Base-by-base conservation (phyloP, 1,140 invertebrate species). In the Physella acuta region DNA sequence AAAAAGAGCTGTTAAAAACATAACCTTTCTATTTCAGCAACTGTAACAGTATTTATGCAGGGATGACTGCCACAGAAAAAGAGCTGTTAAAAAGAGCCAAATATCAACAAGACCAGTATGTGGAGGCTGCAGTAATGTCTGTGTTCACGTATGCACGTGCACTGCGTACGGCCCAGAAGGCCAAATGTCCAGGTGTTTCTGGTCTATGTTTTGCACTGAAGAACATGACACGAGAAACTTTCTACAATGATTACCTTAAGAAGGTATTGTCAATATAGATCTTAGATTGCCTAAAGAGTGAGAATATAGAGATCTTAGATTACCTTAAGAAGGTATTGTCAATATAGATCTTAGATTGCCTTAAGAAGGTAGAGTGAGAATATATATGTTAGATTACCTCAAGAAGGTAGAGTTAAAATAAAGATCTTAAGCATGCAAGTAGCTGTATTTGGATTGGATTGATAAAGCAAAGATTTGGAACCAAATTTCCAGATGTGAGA, bases 111-210 rank as follows among this genome's bases (percentile, higher is more conserved):
- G 77, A 81, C 62, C 79, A 75, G 64, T 80, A 80, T 70, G 84
- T 85, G 8, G 78, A 85, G 34, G 81, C 85, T 3, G 81, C 84
- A 4, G 74, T 87, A 3, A 84, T 86, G 71, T 78, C 83, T 11
- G 78, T 86, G 8, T 86, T 81, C 64, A 79, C 82, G 0, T 84
- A 85, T 68, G 84, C 85, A 31, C 75, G 74, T 55, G 84, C 85
- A 0, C 74, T 86, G 34, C 79, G 79, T 14, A 78, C 79, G 30
- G 85, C 85, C 2, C 85, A 86, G 75, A 61, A 64, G 5, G 72
- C 67, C 20, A 74, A 79, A 37, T 87, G 86, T 74, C 70, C 73
- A 8, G 62, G 64, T 4, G 70, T 73, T 8, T 36, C 72, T 28
- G 85, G 85, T 2, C 60, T 81, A 26, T 87, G 86, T 71, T 3